Base-by-base conservation (phyloP, 1,140 invertebrate genomes). In the Leptinotarsa defecta region DNA sequence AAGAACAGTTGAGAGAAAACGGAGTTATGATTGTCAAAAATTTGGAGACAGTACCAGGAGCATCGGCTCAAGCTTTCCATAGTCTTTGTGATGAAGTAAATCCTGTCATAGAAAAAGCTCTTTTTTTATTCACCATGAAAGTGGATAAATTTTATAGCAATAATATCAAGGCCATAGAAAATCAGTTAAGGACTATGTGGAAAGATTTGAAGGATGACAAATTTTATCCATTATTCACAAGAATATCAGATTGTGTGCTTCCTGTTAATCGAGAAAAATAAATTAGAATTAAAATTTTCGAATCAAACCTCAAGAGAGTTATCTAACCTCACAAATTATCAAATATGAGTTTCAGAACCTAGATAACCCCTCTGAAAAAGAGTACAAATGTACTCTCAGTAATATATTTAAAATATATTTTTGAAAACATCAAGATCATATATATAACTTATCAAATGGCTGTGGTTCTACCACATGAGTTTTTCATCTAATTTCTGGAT, bases 11-110 rank as follows among this genome's bases (percentile, higher is more conserved):
- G 68, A 49, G 77, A 67, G 70, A 80, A 48, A 81, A 63, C 68
- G 69, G 77, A 6, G 75, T 83, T 4, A 84, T 89, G 85, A 80
- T 89, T 15, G 81, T 89, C 1, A 85, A 85, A 49, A 84, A 88
- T 76, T 67, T 89, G 24, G 85, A 88, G 48, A 77, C 81, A 49
- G 74, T 89, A 4, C 85, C 87, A 5, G 85, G 85, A 13, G 77
- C 77, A 11, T 80, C 87, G 0, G 87, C 87, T 1, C 88, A 87
- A 86, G 87, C 87, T 11, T 89, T 89, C 77, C 88, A 89, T 78
- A 86, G 84, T 73, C 86, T 89, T 71, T 89, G 88, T 79, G 88
- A 89, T 81, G 87, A 87, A 78, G 86, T 85, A 71, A 85, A 86
- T 72, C 88, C 88, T 3, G 73, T 88, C 2, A 87, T 87, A 3